Conservation (phyloP, 2,113 vertebrate species). For the Phyllostomus hastatus region DNA sequence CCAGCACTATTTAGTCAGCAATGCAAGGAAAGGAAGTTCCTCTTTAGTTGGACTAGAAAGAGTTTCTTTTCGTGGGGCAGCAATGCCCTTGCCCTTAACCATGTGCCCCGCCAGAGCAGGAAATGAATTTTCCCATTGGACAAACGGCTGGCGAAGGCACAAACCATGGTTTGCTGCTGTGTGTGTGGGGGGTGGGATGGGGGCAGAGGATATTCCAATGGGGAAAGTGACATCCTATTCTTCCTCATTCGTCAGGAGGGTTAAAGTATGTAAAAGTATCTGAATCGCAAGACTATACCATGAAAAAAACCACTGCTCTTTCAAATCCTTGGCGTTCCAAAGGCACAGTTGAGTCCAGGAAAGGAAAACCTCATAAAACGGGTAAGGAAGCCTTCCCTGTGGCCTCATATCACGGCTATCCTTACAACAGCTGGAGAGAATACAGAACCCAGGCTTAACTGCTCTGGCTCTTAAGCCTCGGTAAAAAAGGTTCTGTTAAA, state of each 20-base stretch:
- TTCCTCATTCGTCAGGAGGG: constrained; percentile 61
- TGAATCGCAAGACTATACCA: constrained; percentile 26
- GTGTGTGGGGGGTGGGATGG: neutral
- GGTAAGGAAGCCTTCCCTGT: neutral
- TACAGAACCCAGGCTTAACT: constrained; percentile 61
- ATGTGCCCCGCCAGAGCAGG: constrained; percentile 54
- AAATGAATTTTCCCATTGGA: constrained; percentile 62
- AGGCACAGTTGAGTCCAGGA: neutral
- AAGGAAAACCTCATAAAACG: neutral
- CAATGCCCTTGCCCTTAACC: neutral
- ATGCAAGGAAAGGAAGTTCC: constrained; percentile 29
- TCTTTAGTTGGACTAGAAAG: constrained; percentile 11
- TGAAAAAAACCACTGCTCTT: constrained; percentile 65
- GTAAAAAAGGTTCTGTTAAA: neutral
- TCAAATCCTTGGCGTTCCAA: constrained; percentile 38
- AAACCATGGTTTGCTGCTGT: constrained; percentile 51
- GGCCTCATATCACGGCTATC: neutral
- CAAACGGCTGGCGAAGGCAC: constrained; percentile 40
- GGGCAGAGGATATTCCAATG: constrained; percentile 20
- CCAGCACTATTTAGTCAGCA: constrained; percentile 21
- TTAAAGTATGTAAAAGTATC: constrained; percentile 47
- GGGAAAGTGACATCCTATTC: constrained; percentile 58
- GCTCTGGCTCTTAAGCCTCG: neutral
- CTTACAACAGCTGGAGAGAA: constrained; percentile 27
- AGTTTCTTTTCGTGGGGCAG: constrained; percentile 46